Evolutionary conservation across 2,113 vertebrate species (phyloP), one percentile per base, ranked within the genome.

Genomic region (Lampris incognitus): DNA sequence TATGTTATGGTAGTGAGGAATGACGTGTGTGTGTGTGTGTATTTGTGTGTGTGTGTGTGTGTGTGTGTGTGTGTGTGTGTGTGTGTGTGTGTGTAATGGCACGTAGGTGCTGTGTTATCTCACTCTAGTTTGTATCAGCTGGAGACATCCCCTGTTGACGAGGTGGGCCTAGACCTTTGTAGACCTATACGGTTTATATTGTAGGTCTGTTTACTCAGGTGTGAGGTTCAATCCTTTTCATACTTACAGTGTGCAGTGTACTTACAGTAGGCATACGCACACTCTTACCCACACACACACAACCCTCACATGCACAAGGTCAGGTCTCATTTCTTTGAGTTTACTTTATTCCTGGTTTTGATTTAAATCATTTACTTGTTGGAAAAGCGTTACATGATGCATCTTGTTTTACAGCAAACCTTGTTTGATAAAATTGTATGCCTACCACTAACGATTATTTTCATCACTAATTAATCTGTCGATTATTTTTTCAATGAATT

Each of bases 21-120:
- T 76, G 13, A 37, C 2, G 39, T 11, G 3, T 52, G 10, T 51
- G n/a, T 38, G 9, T 9, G 5, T 48, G n/a, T n/a, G n/a, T n/a
- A n/a, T 59, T n/a, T 46, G 8, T 50, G 10, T 69, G 24, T 54
- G 13, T 5, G 50, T 54, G 65, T 81, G 44, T 55, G 41, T 66
- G 51, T 84, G 73, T 51, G 39, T 58, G 64, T 69, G 54, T 76
- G 72, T 44, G 58, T 44, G 41, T 72, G 54, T 59, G 76, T 62
- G 52, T 63, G 68, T 59, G 41, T 61, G 76, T 75, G 44, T 69
- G 65, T 79, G 69, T 68, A 74, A 79, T 76, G 62, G 76, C 89
- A 92, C 87, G 67, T 84, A 84, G 62, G 85, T 92, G 90, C 66
- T 65, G 71, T 79, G 90, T 88, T 86, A 58, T 91, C 82, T 79